Base-by-base conservation (phyloP, 2,113 vertebrate species). In the Lepidothrix coronata region DNA sequence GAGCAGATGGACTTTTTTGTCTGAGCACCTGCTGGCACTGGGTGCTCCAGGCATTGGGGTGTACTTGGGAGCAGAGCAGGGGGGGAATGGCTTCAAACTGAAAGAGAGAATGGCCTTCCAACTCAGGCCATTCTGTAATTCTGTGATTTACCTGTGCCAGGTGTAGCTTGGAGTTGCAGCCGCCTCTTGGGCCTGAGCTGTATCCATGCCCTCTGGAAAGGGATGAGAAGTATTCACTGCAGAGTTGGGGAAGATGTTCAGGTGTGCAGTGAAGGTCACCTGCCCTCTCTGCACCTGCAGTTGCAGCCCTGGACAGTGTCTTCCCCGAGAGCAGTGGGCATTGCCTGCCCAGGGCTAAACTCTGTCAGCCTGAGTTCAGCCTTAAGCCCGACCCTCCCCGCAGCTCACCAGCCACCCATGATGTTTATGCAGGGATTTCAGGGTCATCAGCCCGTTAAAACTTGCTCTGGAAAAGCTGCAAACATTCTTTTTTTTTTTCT, bases 41-140 rank as follows among this genome's bases (percentile, higher is more conserved):
- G 3, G 10, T 2, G 4, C 5, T 1, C 24, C 7, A 4, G 24
- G 61, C 24, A 4, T 7, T 7, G 39, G 4, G 16, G 15, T 3
- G 62, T 5, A 3, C n/a, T 19, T 18, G 61, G 61, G 54, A 61
- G 16, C 17, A 9, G 35, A 43, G 46, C 73, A 5, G 24, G 19
- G 33, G 33, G 37, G 37, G 18, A 41, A 41, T 41, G 25, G 61
- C 61, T 41, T 62, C 37, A 62, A 19, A 41, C 37, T 41, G 37
- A 62, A 37, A 62, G 19, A 21, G 28, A 43, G 12, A 22, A 31
- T 51, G 49, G 24, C 28, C 28, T 65, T 30, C 62, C 62, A 65
- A 15, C 39, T 39, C 19, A 37, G 58, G 15, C 35, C 16, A 18
- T 35, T 24, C 57, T 24, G 33, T 58, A 11, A 9, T 13, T 52